Conservation (phyloP, 2,113 vertebrate species). For the human region DNA sequence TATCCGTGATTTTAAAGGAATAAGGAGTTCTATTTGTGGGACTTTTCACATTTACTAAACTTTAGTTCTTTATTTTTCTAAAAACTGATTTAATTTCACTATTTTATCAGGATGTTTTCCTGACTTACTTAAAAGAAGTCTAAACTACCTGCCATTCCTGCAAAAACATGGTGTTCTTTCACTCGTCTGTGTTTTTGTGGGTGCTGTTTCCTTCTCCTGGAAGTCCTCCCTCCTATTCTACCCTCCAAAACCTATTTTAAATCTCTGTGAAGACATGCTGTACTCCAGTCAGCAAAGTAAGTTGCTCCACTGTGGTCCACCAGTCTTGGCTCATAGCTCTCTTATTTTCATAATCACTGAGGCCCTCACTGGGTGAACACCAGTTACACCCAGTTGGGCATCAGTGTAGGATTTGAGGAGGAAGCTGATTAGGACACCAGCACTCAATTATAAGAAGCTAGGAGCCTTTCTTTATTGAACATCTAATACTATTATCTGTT, state of each 20-base stretch:
- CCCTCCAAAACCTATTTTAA: slow-evolving; percentile 14
- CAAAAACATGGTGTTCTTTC: neutral
- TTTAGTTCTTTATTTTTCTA: neutral
- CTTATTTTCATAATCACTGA: neutral
- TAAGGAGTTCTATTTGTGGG: neutral
- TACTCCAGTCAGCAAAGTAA: slow-evolving; percentile 2
- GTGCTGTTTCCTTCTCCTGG: neutral
- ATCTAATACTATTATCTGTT: neutral
- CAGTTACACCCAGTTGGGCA: neutral
- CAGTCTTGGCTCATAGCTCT: neutral
- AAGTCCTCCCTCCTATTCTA: neutral
- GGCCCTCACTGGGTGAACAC: neutral
- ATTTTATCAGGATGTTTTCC: neutral
- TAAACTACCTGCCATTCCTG: neutral
- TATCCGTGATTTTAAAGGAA: neutral
- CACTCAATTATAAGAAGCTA: neutral
- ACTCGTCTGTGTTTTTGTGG: neutral
- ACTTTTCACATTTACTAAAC: neutral
- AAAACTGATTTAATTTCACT: slow-evolving; percentile 28
- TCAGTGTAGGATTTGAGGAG: neutral
- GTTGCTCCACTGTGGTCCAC: neutral
- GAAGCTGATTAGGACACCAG: neutral
- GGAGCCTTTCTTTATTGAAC: neutral
- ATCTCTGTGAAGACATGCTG: neutral
- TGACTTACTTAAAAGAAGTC: slow-evolving; percentile 22